Percentiles rank a stretch among this genome's conserved stretches.
phyloP scores from a whole-genome alignment of 2,797 vertebrate species.

The Paratrypauchen microcephalus region DNA sequence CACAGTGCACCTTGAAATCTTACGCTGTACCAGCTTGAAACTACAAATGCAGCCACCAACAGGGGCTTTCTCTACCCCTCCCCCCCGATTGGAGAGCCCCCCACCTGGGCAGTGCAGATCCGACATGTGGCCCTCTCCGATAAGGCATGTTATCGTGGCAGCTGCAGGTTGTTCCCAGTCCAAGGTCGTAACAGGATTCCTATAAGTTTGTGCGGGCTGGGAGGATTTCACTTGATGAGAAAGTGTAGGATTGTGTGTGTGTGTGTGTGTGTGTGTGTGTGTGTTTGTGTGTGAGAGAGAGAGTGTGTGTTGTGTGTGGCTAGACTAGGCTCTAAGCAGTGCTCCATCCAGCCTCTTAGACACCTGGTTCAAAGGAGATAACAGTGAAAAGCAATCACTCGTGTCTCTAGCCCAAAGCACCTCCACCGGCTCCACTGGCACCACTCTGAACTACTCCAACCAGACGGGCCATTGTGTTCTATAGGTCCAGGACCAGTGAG shows the following conservation, averaged over 20 bases:
- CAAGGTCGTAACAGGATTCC: slow-evolving; percentile 49
- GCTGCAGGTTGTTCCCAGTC: slow-evolving; percentile 59
- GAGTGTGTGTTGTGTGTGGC: slow-evolving; percentile 19
- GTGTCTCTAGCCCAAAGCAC: slow-evolving; percentile 27
- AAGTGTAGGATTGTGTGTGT: slow-evolving; percentile 1
- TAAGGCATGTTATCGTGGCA: slow-evolving; percentile 64
- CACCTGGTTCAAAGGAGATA: slow-evolving; percentile 68
- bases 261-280: not conserved
- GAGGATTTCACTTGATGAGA: slow-evolving; percentile 37
- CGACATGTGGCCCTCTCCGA: slow-evolving; percentile 58
- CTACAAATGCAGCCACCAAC: not conserved
- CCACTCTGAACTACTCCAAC: not conserved
- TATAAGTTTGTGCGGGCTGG: slow-evolving; percentile 32
- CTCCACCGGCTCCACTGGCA: not conserved
- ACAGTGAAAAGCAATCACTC: slow-evolving; percentile 64
- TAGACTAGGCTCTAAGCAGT: slow-evolving; percentile 18
- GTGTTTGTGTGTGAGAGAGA: no score
- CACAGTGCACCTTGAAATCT: no score
- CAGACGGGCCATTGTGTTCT: slow-evolving; percentile 3
- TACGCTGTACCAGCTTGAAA: not conserved
- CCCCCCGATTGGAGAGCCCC: not conserved
- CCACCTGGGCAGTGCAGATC: not conserved
- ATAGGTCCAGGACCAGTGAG: not conserved
- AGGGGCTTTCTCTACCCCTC: not conserved
- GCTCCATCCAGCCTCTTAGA: slow-evolving; percentile 39